phyloP scores from a whole-genome alignment of 2,888 invertebrate species.

The Pocota personata region DNA sequence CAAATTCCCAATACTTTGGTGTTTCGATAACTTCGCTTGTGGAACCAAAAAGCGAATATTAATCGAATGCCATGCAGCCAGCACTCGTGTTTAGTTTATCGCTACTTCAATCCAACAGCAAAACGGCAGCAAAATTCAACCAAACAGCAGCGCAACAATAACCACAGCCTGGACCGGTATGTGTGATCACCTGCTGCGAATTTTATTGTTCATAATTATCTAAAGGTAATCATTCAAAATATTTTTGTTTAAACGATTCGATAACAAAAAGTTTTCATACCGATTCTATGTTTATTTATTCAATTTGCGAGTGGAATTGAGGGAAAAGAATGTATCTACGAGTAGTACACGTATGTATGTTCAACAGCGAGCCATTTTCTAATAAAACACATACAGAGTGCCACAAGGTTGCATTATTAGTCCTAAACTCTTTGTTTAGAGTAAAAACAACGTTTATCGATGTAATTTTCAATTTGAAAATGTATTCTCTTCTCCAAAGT shows the following conservation, averaged over 20 bases:
- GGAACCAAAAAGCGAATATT: background rate
- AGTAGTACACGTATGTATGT: no score
- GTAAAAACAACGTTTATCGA: conserved; percentile 46
- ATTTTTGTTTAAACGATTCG: conserved; percentile 51
- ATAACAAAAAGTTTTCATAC: conserved; percentile 40
- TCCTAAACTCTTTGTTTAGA: conserved; percentile 65
- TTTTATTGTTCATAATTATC: conserved; percentile 67
- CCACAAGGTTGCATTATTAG: conserved; percentile 70
- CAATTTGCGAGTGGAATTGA: background rate
- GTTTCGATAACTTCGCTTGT: conserved; percentile 24
- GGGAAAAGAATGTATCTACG: conserved; percentile 3
- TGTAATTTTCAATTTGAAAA: conserved; percentile 41
- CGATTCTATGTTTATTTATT: conserved; percentile 55
- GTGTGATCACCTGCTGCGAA: conserved; percentile 62
- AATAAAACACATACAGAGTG: conserved; percentile 46
- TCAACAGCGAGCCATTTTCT: conserved; percentile 23
- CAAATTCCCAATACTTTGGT: conserved; percentile 49
- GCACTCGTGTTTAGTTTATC: conserved; percentile 19
- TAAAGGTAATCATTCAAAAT: conserved; percentile 65
- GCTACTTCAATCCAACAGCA: conserved; percentile 4
- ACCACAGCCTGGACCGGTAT: conserved; percentile 7
- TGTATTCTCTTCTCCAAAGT: background rate
- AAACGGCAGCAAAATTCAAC: background rate
- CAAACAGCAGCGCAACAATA: conserved; percentile 12
- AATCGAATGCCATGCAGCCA: conserved; percentile 20